Percentiles rank a stretch among this genome's conserved stretches.
phyloP scores from a whole-genome alignment of 2,797 vertebrate genomes.

The Typhlichthys eigenmanni region DNA sequence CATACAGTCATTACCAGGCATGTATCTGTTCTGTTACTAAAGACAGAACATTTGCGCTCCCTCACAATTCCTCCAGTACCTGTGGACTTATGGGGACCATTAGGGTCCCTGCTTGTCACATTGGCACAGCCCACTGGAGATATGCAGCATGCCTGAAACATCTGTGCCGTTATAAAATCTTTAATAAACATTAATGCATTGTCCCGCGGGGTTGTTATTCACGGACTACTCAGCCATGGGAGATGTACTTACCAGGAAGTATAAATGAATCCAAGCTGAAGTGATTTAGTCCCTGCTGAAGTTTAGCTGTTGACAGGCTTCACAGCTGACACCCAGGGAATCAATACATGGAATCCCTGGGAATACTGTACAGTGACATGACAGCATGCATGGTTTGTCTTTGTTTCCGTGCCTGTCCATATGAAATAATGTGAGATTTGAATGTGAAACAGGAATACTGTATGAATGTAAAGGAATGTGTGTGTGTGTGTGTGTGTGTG shows the following conservation, averaged over 20 bases:
- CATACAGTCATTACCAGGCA: constrained; percentile 16
- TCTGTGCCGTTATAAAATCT: constrained; percentile 15
- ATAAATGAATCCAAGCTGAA: neutral
- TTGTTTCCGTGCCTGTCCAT: no score
- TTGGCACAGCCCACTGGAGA: neutral
- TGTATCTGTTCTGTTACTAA: constrained; percentile 12
- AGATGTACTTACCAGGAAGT: constrained; percentile 10
- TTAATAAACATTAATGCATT: constrained; percentile 11
- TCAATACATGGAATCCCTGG: neutral
- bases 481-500: neutral
- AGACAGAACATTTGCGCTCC: neutral
- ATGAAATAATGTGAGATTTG: no score
- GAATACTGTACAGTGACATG: no score
- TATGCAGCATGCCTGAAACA: constrained; percentile 5
- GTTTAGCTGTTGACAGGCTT: neutral
- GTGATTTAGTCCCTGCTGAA: constrained; percentile 3
- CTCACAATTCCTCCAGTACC: constrained; percentile 1
- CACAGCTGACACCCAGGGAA: neutral
- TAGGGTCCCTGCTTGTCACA: constrained; percentile 2
- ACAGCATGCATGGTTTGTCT: no score
- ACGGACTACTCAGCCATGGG: neutral
- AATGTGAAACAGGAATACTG: no score
- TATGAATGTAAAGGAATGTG: neutral
- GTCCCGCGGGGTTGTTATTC: constrained; percentile 13
- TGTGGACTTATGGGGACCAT: constrained; percentile 13